phyloP scores from a whole-genome alignment of 2,888 invertebrate species.

The Petrolisthes manimaculis region DNA sequence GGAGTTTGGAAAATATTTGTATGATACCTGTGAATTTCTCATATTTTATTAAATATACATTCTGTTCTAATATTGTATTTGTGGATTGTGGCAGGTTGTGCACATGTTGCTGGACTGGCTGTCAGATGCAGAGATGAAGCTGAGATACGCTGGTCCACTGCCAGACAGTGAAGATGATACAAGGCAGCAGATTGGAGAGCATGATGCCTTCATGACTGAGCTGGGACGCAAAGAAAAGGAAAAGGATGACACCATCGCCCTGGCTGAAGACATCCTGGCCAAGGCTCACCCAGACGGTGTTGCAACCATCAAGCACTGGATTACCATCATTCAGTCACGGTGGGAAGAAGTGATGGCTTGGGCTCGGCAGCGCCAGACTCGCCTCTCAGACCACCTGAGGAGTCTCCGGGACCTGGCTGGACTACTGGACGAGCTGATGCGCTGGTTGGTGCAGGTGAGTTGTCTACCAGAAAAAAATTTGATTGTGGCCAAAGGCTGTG shows the following conservation, averaged over 20 bases:
- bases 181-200: slow-evolving; percentile 84
- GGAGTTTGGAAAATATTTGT: no score
- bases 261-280: slow-evolving; percentile 89
- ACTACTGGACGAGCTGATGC: slow-evolving; percentile 90
- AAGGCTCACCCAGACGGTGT: slow-evolving; percentile 98
- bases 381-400: slow-evolving; percentile 84
- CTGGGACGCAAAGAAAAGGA: slow-evolving; percentile 86
- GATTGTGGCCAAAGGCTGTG: slow-evolving; percentile 78
- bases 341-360: slow-evolving; percentile 97
- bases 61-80: neutral
- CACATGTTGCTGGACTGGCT: slow-evolving; percentile 96
- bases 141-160: slow-evolving; percentile 90
- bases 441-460: slow-evolving; percentile 79
- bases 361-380: slow-evolving; percentile 83
- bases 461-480: slow-evolving; percentile 82
- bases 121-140: slow-evolving; percentile 92
- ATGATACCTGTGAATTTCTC: no score
- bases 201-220: slow-evolving; percentile 87
- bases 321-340: slow-evolving; percentile 93
- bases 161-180: slow-evolving; percentile 94
- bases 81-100: slow-evolving; percentile 74
- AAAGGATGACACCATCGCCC: slow-evolving; percentile 86
- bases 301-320: slow-evolving; percentile 98
- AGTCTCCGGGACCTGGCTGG: slow-evolving; percentile 86
- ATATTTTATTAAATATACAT: neutral